Evolutionary conservation across 2,888 invertebrate species (phyloP).

Genomic region (Tanypteryx hageni): DNA sequence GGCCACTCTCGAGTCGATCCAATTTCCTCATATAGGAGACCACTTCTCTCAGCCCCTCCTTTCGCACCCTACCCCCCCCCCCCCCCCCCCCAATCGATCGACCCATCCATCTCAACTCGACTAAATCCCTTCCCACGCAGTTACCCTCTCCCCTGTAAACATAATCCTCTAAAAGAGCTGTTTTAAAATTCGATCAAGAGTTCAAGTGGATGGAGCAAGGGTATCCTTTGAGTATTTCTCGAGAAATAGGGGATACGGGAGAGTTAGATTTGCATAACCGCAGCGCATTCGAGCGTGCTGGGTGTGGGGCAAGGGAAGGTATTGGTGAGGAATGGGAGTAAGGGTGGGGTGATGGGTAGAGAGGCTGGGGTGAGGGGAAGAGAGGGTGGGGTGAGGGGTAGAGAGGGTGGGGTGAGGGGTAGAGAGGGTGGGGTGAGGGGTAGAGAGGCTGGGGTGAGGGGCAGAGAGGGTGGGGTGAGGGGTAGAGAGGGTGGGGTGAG

Average conservation of each 20-base stretch:
- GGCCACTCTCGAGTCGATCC: constrained; percentile 5
- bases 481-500: neutral
- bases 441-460: neutral
- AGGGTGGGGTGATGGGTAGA: too few species aligned
- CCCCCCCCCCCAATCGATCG: neutral
- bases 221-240: neutral
- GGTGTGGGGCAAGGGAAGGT: too few species aligned
- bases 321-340: neutral
- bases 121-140: neutral
- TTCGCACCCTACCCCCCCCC: neutral
- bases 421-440: too few species aligned
- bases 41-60: constrained; percentile 15
- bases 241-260: neutral
- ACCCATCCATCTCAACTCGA: neutral
- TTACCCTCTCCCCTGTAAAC: neutral
- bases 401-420: too few species aligned
- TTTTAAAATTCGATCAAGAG: constrained; percentile 6
- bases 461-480: too few species aligned
- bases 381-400: too few species aligned
- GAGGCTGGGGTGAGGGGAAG: too few species aligned
- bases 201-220: neutral
- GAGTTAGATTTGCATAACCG: too few species aligned
- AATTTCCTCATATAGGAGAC: constrained; percentile 45
- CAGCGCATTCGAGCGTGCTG: too few species aligned
- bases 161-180: constrained; percentile 13